Evolutionary conservation across 2,888 invertebrate species (phyloP).

Genomic region (Euzophera pinguis): DNA sequence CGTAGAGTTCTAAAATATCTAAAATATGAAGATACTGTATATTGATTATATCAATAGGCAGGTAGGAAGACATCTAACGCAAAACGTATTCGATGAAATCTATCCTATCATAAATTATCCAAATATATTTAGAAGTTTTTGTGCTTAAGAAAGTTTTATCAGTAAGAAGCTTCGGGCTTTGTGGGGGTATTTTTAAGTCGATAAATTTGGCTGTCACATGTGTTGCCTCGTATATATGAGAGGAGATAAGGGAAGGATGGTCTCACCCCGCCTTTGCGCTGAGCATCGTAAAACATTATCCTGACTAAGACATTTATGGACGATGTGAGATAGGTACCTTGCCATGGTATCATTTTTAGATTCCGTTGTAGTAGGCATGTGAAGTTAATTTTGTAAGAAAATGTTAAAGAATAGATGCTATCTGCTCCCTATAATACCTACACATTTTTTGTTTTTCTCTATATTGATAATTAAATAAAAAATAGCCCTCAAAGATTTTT

Average conservation of each 20-base stretch:
- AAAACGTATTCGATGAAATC: conserved; percentile 23
- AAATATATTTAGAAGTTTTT: conserved; percentile 29
- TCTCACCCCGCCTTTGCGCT: conserved; percentile 52
- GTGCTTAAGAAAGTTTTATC: conserved; percentile 54
- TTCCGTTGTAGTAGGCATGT: conserved; percentile 26
- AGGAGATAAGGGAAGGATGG: conserved; percentile 59
- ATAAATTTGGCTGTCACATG: conserved; percentile 77
- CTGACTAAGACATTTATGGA: conserved; percentile 71
- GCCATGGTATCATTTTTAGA: conserved; percentile 60
- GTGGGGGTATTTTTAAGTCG: conserved; percentile 73
- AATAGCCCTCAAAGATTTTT: too few species aligned
- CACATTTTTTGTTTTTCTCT: too few species aligned
- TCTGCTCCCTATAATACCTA: too few species aligned
- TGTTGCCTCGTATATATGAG: conserved; percentile 43
- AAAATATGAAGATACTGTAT: not conserved
- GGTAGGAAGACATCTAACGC: conserved; percentile 26
- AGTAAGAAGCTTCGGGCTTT: conserved; percentile 45
- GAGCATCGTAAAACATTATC: conserved; percentile 73
- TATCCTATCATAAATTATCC: conserved; percentile 33
- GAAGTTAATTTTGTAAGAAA: not conserved
- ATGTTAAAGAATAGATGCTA: too few species aligned
- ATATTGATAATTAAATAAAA: too few species aligned
- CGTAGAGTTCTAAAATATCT: not conserved
- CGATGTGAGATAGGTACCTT: conserved; percentile 58
- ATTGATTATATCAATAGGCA: not conserved